Conservation (phyloP, 2,797 vertebrate genomes). For the Sebastes trivittatus region DNA sequence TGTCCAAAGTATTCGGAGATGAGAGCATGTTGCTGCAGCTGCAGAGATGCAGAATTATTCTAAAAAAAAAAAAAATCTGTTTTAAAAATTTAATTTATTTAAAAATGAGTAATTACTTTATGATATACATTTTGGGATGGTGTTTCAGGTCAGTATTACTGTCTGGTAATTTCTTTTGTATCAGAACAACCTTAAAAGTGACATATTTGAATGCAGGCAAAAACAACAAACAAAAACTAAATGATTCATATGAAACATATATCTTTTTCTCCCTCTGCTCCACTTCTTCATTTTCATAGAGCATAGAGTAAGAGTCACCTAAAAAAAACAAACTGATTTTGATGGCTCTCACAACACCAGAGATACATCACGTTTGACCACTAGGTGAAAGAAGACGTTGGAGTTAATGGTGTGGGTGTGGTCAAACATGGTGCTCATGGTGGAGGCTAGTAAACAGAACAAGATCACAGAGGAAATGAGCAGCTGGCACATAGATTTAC, state of each 20-base stretch:
- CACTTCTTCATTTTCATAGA: background rate
- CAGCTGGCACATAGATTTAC: background rate
- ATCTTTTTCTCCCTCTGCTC: background rate
- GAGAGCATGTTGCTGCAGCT: constrained; percentile 16
- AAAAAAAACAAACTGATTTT: too few species aligned
- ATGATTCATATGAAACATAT: background rate
- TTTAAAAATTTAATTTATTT: background rate
- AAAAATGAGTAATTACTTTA: background rate
- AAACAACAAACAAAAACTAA: background rate
- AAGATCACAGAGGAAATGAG: background rate
- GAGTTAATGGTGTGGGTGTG: background rate
- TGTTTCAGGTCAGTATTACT: background rate
- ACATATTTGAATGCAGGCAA: background rate
- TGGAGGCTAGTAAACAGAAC: background rate
- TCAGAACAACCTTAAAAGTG: background rate
- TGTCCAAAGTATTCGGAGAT: constrained; percentile 4
- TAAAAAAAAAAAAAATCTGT: background rate
- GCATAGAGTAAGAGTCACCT: background rate
- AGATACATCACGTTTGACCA: background rate
- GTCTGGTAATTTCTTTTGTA: background rate
- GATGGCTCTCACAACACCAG: background rate
- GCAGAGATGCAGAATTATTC: background rate
- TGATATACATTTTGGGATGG: background rate
- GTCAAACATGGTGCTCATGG: background rate
- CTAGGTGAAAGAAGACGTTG: background rate